Evolutionary conservation across 2,888 invertebrate genomes (phyloP).

Genomic region (Cyclophora albipunctata): DNA sequence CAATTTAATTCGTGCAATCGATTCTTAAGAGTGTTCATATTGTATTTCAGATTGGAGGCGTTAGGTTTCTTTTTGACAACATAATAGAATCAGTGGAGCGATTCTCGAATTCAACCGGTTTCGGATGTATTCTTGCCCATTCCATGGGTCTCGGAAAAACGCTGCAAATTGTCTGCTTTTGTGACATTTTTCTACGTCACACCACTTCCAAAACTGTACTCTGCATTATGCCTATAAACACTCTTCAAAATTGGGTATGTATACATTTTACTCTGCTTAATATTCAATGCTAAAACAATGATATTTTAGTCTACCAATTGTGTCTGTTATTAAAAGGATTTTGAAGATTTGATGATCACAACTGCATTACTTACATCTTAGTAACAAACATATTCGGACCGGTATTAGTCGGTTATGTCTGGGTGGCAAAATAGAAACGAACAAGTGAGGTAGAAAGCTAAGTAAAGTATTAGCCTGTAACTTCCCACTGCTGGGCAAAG

Average conservation of each 20-base stretch:
- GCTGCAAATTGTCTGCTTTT: constrained; percentile 95
- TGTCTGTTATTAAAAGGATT: no score
- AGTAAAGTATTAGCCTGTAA: no score
- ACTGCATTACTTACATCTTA: no score
- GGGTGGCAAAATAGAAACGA: no score
- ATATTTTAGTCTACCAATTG: neutral
- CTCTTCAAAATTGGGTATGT: constrained; percentile 94
- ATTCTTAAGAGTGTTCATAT: neutral
- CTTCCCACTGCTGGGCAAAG: no score
- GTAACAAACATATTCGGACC: no score
- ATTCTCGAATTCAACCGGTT: constrained; percentile 91
- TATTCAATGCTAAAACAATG: neutral
- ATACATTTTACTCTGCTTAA: neutral
- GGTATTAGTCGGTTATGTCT: no score
- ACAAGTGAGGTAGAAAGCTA: no score
- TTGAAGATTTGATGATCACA: no score
- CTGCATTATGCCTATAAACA: constrained; percentile 99
- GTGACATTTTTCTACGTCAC: constrained; percentile 94
- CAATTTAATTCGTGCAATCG: no score
- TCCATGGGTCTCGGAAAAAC: constrained; percentile 99
- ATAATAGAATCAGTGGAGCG: constrained; percentile 94
- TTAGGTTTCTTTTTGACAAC: constrained; percentile 96
- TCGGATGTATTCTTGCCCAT: constrained; percentile 98
- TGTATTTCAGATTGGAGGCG: constrained; percentile 86
- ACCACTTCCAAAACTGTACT: constrained; percentile 92